phyloP scores from a whole-genome alignment of 2,797 vertebrate species.

The Tapera naevia region DNA sequence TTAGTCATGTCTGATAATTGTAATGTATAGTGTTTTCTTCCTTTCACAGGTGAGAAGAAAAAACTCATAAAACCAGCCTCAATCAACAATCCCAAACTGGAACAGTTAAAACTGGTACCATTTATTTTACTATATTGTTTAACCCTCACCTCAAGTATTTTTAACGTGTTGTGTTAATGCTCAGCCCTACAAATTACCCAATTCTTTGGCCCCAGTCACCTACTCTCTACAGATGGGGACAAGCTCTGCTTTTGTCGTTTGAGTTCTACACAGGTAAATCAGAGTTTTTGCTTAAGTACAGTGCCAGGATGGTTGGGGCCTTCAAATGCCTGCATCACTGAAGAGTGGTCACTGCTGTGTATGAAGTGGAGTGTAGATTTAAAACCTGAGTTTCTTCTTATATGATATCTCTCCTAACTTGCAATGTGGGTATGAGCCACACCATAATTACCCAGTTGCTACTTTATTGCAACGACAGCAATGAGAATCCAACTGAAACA shows the following conservation, averaged over 20 bases:
- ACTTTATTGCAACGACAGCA: background rate
- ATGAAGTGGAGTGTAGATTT: background rate
- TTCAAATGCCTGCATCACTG: background rate
- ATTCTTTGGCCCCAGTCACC: background rate
- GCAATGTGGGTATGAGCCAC: background rate
- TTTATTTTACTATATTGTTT: background rate
- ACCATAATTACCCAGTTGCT: background rate
- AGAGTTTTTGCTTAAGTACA: background rate
- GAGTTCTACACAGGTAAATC: background rate
- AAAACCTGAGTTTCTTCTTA: background rate
- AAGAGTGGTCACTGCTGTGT: background rate
- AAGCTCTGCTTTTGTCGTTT: background rate
- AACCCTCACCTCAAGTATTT: background rate
- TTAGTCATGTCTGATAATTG: background rate
- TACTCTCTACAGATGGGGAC: fast-evolving
- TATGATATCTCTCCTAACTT: background rate
- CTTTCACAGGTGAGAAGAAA: conserved; percentile 79
- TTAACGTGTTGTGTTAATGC: background rate
- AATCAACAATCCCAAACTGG: conserved; percentile 79
- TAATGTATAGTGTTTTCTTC: background rate
- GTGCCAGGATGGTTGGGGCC: background rate
- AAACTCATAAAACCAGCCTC: conserved; percentile 82
- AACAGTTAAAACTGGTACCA: conserved; percentile 84
- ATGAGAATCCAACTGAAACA: background rate
- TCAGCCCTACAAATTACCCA: background rate